These are phyloP conservation scores for Morone saxatilis DNA, from an alignment of 2,113 vertebrate species.

Conservation along the genomic window DNA sequence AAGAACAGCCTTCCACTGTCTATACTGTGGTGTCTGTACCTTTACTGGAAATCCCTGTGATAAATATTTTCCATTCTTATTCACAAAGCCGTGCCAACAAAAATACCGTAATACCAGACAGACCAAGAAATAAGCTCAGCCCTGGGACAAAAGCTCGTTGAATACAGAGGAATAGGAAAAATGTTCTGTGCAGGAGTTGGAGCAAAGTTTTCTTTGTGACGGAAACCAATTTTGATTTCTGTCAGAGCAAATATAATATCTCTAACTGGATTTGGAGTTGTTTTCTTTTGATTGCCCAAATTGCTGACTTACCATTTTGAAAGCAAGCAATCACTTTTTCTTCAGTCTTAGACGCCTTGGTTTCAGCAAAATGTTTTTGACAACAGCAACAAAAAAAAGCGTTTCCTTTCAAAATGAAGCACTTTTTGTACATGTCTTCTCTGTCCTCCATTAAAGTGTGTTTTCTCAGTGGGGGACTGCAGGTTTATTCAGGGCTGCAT, in stretches of 20 bases:
- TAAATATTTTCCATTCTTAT: slow-evolving; percentile 55
- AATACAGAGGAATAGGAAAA: slow-evolving; percentile 31
- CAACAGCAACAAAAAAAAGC: neutral
- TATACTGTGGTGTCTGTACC: slow-evolving; percentile 18
- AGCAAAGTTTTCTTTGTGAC: slow-evolving; percentile 44
- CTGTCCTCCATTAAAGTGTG: slow-evolving; percentile 44
- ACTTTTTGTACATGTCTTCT: neutral
- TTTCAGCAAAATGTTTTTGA: slow-evolving; percentile 31
- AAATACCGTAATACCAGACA: slow-evolving; percentile 68
- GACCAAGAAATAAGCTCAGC: slow-evolving; percentile 44
- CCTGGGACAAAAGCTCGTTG: slow-evolving; percentile 42
- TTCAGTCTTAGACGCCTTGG: slow-evolving; percentile 10
- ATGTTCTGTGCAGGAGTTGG: slow-evolving; percentile 28
- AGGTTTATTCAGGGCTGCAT: slow-evolving; percentile 55
- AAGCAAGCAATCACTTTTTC: slow-evolving; percentile 45
- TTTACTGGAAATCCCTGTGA: slow-evolving; percentile 33
- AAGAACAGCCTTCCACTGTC: slow-evolving; percentile 43
- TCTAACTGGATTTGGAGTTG: slow-evolving; percentile 61
- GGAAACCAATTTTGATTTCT: slow-evolving; percentile 56
- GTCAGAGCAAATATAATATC: slow-evolving; percentile 59
- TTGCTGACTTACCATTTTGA: slow-evolving; percentile 60
- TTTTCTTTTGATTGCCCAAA: slow-evolving; percentile 66
- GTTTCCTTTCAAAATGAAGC: slow-evolving; percentile 24
- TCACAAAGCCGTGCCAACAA: slow-evolving; percentile 45
- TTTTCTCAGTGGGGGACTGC: slow-evolving; percentile 47